These are phyloP conservation scores for Sussaba pulchella DNA, from an alignment of 2,888 invertebrate species.

Conservation along the genomic window DNA sequence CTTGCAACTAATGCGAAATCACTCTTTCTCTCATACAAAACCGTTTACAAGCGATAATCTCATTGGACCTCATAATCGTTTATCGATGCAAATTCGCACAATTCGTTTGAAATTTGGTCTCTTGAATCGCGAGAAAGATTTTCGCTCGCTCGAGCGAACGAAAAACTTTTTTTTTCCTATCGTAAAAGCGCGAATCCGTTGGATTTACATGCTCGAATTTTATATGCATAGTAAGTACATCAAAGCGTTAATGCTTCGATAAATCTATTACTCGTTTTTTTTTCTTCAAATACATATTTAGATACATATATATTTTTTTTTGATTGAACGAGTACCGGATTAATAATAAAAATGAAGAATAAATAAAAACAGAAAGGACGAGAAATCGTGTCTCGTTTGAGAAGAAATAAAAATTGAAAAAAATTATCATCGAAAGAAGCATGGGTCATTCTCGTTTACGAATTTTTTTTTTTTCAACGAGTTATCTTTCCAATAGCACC, in stretches of 20 bases:
- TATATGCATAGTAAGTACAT: constrained; percentile 27
- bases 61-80: background rate
- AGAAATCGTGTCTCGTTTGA: constrained; percentile 22
- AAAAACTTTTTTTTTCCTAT: constrained; percentile 43
- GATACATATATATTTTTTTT: too few species aligned
- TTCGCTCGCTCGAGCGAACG: constrained; percentile 38
- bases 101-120: constrained; percentile 55
- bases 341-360: constrained; percentile 10
- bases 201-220: constrained; percentile 29
- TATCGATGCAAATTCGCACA: constrained; percentile 7
- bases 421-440: constrained; percentile 32
- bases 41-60: constrained; percentile 14
- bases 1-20: background rate
- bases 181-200: constrained; percentile 47
- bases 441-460: constrained; percentile 18
- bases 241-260: constrained; percentile 42
- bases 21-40: constrained; percentile 12
- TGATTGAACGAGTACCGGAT: constrained; percentile 35
- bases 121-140: constrained; percentile 51
- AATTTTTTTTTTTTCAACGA: constrained; percentile 16
- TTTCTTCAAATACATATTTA: too few species aligned
- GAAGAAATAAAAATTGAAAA: too few species aligned
- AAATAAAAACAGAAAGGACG: constrained; percentile 12
- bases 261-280: constrained; percentile 37
- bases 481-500: constrained; percentile 51